Evolutionary conservation across 2,888 invertebrate species (phyloP).

Genomic region (Altica lythri): DNA sequence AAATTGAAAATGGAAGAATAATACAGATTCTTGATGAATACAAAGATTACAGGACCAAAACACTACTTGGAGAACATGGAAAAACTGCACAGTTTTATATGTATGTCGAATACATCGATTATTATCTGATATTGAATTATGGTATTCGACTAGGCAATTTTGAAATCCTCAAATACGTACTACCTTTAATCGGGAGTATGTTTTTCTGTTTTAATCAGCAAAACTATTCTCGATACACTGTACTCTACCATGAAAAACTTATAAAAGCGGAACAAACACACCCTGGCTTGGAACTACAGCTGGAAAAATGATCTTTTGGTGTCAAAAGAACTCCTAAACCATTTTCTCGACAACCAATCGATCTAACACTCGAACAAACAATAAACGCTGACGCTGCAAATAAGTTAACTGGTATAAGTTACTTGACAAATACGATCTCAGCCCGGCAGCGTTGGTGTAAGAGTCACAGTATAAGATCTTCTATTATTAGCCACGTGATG

Average conservation of each 20-base stretch:
- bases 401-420: constrained; percentile 3
- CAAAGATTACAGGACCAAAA: neutral
- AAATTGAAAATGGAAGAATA: too few relatives aligned
- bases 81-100: too few relatives aligned
- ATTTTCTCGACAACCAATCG: constrained; percentile 17
- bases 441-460: constrained; percentile 11
- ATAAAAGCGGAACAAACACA: constrained; percentile 14
- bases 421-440: constrained; percentile 2
- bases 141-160: neutral
- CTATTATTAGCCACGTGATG: too few relatives aligned
- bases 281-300: too few relatives aligned
- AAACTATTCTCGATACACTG: constrained; percentile 26
- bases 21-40: neutral
- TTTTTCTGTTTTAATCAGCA: constrained; percentile 19
- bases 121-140: neutral
- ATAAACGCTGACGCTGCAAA: constrained; percentile 41
- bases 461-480: constrained; percentile 8
- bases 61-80: neutral
- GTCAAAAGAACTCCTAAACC: constrained; percentile 27
- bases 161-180: neutral
- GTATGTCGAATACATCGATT: neutral
- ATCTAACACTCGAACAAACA: constrained; percentile 38
- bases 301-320: constrained; percentile 28
- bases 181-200: neutral
- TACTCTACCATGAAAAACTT: constrained; percentile 32